These are phyloP conservation scores for Urocynchramus pylzowi DNA, from an alignment of 2,113 vertebrate species.

Conservation along the genomic window DNA sequence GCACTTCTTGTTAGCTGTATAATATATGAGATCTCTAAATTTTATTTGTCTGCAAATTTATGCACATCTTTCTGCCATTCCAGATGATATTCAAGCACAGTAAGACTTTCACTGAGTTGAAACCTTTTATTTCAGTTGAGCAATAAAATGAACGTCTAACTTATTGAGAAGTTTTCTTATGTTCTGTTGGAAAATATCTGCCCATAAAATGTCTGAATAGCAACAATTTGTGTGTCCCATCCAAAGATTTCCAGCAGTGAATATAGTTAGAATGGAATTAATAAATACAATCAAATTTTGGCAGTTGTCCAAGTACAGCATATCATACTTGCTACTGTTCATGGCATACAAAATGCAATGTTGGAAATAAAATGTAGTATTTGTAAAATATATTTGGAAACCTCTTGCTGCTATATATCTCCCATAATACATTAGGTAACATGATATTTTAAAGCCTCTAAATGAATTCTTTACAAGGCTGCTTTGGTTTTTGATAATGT, in stretches of 20 bases:
- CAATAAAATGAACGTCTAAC: not conserved
- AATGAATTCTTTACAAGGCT: not conserved
- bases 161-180: not conserved
- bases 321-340: not conserved
- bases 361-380: not conserved
- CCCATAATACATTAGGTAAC: not conserved
- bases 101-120: not conserved
- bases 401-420: not conserved
- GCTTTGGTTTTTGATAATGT: not conserved
- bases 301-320: not conserved
- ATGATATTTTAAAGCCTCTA: not conserved
- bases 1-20: not conserved
- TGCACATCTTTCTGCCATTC: not conserved
- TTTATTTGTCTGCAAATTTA: conserved; percentile 13
- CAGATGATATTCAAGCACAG: not conserved
- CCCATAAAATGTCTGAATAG: not conserved
- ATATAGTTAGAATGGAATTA: not conserved
- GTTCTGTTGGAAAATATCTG: not conserved
- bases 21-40: not conserved
- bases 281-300: conserved; percentile 18
- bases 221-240: not conserved
- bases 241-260: not conserved
- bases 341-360: not conserved
- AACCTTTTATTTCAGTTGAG: not conserved
- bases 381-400: not conserved